Conservation (phyloP, 2,113 vertebrate species). For the Chelonoidis abingdonii region DNA sequence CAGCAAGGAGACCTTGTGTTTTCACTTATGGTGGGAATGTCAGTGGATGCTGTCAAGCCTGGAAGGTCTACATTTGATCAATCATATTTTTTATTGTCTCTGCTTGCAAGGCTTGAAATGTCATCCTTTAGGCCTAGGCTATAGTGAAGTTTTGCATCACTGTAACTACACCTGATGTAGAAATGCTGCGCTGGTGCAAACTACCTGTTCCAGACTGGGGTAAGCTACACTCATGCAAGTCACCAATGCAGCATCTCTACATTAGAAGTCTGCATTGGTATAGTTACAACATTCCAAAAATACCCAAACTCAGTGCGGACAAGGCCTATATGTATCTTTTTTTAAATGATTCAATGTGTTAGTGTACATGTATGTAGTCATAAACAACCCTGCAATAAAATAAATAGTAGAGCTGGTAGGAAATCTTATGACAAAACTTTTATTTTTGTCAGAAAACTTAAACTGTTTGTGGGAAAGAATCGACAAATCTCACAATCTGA, state of each 20-base stretch:
- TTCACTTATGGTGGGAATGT: background rate
- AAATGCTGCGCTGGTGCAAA: background rate
- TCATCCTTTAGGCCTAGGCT: background rate
- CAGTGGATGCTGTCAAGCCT: background rate
- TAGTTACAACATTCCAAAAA: fast-evolving
- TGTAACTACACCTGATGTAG: fast-evolving
- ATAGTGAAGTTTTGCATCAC: background rate
- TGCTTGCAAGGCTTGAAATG: background rate
- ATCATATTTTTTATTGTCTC: fast-evolving
- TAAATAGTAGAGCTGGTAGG: background rate
- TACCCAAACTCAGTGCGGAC: background rate
- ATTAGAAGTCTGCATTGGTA: background rate
- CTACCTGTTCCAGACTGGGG: background rate
- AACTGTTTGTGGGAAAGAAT: background rate
- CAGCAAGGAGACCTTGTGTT: background rate
- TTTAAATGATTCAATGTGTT: fast-evolving
- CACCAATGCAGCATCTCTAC: background rate
- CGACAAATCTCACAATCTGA: background rate
- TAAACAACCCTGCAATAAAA: background rate
- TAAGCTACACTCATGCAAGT: background rate
- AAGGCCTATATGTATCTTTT: fast-evolving
- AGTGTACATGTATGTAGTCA: background rate
- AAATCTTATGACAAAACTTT: background rate
- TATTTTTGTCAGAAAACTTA: background rate
- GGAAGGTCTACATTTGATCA: background rate